Evolutionary conservation across 1,140 invertebrate species (phyloP).

Genomic region (Pseudomyrmex dendroicus): DNA sequence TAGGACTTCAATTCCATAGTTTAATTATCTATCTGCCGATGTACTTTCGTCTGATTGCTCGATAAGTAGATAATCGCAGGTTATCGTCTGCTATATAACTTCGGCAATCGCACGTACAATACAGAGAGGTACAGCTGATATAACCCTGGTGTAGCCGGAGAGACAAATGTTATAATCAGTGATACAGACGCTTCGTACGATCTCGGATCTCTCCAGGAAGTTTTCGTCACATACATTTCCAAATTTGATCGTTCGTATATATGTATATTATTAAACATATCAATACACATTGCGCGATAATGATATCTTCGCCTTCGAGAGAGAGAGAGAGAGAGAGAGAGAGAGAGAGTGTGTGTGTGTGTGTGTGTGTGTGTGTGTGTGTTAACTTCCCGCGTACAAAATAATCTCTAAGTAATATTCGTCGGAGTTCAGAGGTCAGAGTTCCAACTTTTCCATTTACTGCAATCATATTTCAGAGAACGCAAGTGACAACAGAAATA

Average conservation of each 20-base stretch:
- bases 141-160: conserved; percentile 4
- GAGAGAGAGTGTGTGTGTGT: too few relatives aligned
- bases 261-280: background rate
- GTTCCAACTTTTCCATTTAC: conserved; percentile 1
- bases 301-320: background rate
- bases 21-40: background rate
- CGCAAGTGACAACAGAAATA: background rate
- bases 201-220: background rate
- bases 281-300: background rate
- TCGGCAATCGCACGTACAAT: conserved; percentile 51
- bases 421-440: conserved; percentile 28
- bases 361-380: too few relatives aligned
- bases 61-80: conserved; percentile 58
- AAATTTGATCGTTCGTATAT: background rate
- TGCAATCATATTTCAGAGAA: too few relatives aligned
- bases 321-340: too few relatives aligned
- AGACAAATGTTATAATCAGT: conserved; percentile 9
- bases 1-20: background rate
- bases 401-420: background rate
- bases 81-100: conserved; percentile 56
- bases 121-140: conserved; percentile 27
- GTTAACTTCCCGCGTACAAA: background rate
- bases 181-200: background rate
- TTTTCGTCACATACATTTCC: background rate
- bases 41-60: conserved; percentile 38